Base-by-base conservation (phyloP, 2,888 invertebrate species). In the Agelastica alni region DNA sequence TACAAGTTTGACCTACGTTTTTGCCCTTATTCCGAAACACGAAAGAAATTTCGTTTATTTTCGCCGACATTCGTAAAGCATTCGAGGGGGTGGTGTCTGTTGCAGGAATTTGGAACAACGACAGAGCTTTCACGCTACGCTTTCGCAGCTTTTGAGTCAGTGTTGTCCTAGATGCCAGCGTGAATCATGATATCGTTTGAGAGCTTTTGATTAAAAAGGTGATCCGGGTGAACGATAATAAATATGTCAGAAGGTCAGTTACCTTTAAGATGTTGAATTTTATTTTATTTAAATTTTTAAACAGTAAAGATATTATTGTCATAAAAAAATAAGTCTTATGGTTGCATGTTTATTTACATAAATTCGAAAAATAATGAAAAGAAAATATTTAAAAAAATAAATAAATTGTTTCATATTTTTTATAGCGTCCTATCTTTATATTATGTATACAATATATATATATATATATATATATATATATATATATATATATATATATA, bases 161-260 rank as follows among this genome's bases (percentile, higher is more conserved):
- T 47, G 39, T 48, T 44, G 17, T 26, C 14, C 47, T 47, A 45
- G 49, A 17, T 20, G 30, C 41, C 54, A 45, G 12, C 36, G 48
- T 17, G 53, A 37, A 54, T 48, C 55, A 58, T 58, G 58, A 41
- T 44, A 18, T 52, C 42, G 54, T 34, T 46, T 37, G 44, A 22
- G 41, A 44, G 13, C 34, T 51, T 58, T 49, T 55, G 49, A 55
- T 58, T 41, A 51, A 30, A 51, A 28, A 52, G 41, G 16, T 26
- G 28, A 36, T 26, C 34, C 20, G n/a, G 6, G n/a, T 20, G 12
- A 20, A 20, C 10, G 2, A 13, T 36, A 12, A 31, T 28, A 51
- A 54, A 47, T 36, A 58, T 58, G 58, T 45, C 48, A 52, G 58
- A 58, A 58, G 58, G 58, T 58, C 58, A 58, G 58, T 58, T 52